phyloP scores from a whole-genome alignment of 2,113 vertebrate species.

The Odocoileus virginianus region DNA sequence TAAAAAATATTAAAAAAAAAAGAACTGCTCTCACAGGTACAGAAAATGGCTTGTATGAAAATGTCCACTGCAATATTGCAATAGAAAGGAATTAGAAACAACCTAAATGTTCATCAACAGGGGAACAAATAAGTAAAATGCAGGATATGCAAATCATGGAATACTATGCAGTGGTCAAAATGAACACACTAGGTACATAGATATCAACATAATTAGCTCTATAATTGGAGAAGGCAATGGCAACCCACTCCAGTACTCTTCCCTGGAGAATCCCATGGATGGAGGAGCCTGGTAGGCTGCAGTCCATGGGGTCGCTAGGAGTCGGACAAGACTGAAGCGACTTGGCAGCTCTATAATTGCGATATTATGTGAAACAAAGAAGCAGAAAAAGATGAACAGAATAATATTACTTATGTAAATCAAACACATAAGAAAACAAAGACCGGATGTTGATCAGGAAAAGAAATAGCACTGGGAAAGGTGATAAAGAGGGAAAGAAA shows the following conservation, averaged over 20 bases:
- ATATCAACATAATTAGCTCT: slow-evolving; percentile 6
- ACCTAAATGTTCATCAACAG: neutral
- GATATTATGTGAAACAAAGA: neutral
- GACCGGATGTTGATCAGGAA: neutral
- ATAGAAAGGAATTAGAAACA: neutral
- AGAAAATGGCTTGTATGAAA: neutral
- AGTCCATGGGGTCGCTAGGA: too few species aligned
- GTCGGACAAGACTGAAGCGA: too few species aligned
- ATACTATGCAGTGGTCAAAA: neutral
- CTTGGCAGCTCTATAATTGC: neutral
- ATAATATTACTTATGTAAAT: slow-evolving; percentile 7
- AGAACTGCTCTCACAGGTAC: neutral
- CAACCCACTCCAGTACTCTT: too few species aligned
- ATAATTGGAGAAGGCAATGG: neutral
- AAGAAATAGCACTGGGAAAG: neutral
- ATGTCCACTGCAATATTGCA: neutral
- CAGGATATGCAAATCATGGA: neutral
- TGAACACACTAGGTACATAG: neutral
- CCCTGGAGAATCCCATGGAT: too few species aligned
- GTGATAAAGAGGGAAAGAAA: slow-evolving; percentile 11
- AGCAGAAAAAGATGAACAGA: neutral
- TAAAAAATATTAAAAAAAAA: neutral
- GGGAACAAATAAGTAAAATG: slow-evolving; percentile 7
- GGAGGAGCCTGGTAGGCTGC: too few species aligned
- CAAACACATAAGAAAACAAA: neutral